A percentile compares a stretch with the other conserved stretches of the same genome.
Evolutionary conservation across 2,113 vertebrate species (phyloP).

Genomic region (Campylomormyrus tamandua): DNA sequence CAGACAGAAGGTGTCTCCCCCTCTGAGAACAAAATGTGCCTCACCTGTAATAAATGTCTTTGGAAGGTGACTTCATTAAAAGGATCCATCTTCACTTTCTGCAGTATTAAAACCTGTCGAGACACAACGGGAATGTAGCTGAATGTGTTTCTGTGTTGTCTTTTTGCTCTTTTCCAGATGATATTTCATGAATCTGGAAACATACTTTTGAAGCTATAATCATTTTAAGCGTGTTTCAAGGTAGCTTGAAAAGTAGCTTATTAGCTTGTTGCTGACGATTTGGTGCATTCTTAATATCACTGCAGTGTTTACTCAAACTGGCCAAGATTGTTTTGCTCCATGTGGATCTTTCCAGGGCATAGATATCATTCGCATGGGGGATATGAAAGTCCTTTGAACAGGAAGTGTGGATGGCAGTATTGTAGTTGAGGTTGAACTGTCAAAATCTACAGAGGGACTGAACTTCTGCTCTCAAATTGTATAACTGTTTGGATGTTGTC

Average conservation of each 20-base stretch:
- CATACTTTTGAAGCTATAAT: background rate
- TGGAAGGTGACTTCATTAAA: background rate
- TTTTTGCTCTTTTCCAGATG: background rate
- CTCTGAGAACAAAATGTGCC: background rate
- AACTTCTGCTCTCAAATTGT: background rate
- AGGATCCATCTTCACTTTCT: background rate
- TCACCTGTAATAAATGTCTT: background rate
- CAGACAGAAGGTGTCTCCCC: background rate
- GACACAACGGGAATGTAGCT: background rate
- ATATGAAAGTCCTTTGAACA: background rate
- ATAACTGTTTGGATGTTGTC: background rate
- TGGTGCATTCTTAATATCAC: background rate
- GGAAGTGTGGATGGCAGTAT: background rate
- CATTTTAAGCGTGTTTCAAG: background rate
- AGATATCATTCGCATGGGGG: background rate
- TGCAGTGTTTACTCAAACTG: background rate
- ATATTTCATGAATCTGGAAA: background rate
- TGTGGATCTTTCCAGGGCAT: background rate
- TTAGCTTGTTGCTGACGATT: background rate
- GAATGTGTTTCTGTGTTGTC: background rate
- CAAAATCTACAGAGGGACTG: background rate
- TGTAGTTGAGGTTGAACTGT: background rate
- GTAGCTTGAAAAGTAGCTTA: background rate
- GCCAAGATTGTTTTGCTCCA: background rate
- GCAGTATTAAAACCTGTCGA: background rate